These are phyloP conservation scores for Globicephala melas DNA, from an alignment of 2,113 vertebrate species.

Conservation along the genomic window DNA sequence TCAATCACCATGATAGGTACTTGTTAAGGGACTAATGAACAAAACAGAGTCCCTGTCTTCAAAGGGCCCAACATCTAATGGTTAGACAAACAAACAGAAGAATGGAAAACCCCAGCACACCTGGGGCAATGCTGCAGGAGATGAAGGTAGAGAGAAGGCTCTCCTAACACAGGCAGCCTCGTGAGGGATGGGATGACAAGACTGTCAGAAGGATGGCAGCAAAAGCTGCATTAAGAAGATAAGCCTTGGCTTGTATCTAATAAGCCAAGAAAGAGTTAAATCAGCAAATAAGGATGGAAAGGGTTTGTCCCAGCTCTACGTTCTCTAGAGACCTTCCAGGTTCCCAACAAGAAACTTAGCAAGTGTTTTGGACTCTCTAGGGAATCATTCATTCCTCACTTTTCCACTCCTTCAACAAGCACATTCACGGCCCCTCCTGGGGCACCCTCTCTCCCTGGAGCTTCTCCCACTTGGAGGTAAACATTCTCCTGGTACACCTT, in stretches of 20 bases:
- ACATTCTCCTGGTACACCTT: background rate
- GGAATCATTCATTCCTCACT: background rate
- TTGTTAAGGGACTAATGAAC: background rate
- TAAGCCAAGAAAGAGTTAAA: conserved; percentile 4
- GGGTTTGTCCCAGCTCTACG: background rate
- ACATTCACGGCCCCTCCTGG: background rate
- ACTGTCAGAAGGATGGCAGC: no score
- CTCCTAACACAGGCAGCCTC: background rate
- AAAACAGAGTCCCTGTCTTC: rapidly evolving
- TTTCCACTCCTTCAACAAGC: background rate
- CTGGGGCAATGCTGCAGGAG: rapidly evolving
- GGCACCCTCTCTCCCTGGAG: background rate
- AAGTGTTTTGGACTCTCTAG: background rate
- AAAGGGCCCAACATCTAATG: rapidly evolving
- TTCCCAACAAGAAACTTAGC: background rate
- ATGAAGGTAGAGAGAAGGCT: rapidly evolving
- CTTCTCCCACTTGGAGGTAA: conserved; percentile 14
- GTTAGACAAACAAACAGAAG: background rate
- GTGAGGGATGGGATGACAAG: rapidly evolving
- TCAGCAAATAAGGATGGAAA: background rate
- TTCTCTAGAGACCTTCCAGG: background rate
- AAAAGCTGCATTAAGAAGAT: background rate
- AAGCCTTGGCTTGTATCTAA: background rate
- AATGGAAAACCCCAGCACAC: rapidly evolving
- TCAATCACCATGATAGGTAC: rapidly evolving